Conservation (phyloP, 2,113 vertebrate species). For the Hyaena hyaena region DNA sequence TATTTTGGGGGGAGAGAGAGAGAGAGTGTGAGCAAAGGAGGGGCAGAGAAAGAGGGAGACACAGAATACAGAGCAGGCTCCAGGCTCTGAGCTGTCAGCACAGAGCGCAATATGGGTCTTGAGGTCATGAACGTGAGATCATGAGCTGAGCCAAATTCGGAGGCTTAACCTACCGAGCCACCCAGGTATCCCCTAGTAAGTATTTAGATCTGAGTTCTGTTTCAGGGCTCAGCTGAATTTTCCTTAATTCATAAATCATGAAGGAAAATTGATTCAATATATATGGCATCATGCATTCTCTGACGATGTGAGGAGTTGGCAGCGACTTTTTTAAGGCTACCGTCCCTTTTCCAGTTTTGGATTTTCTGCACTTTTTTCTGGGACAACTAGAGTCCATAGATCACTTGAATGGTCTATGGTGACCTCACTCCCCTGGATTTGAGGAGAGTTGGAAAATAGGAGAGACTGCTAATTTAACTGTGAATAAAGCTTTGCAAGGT, state of each 20-base stretch:
- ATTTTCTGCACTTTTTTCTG: background rate
- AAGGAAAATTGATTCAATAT: background rate
- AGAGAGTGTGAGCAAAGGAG: too few species aligned
- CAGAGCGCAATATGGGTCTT: too few species aligned
- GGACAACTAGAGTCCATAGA: background rate
- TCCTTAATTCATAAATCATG: conserved; percentile 38
- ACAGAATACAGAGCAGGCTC: too few species aligned
- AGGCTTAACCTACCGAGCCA: too few species aligned
- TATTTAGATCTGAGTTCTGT: conserved; percentile 35
- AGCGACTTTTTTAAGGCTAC: background rate
- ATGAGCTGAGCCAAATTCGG: too few species aligned
- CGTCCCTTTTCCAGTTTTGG: background rate
- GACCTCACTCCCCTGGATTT: background rate
- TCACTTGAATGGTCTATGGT: background rate
- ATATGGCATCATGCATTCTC: background rate
- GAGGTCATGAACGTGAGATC: too few species aligned
- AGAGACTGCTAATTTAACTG: background rate
- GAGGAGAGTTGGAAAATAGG: background rate
- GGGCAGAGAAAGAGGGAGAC: too few species aligned
- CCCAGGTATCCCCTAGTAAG: background rate
- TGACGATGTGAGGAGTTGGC: background rate
- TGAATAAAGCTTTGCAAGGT: background rate
- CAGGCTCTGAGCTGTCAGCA: too few species aligned
- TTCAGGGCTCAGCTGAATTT: conserved; percentile 20
- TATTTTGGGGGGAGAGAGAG: too few species aligned